phyloP scores from a whole-genome alignment of 2,113 vertebrate genomes.

The Oreochromis aureus region DNA sequence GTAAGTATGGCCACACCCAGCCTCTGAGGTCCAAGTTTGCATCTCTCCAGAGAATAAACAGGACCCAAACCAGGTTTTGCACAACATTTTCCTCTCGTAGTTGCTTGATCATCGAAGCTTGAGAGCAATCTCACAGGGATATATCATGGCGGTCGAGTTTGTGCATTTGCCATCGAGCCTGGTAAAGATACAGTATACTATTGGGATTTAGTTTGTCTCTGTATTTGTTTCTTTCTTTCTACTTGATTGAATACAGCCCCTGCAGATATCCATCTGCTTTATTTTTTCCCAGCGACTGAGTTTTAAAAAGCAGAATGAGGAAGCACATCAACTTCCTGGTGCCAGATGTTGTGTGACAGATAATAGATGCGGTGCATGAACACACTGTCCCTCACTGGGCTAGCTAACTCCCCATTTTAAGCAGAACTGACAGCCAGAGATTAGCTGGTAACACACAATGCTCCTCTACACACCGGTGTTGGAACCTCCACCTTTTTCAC shows the following conservation, averaged over 20 bases:
- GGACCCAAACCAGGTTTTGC: slow-evolving; percentile 19
- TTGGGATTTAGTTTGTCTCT: slow-evolving; percentile 21
- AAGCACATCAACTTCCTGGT: slow-evolving; percentile 41
- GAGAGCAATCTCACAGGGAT: background rate
- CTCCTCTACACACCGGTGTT: background rate
- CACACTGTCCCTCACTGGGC: slow-evolving; percentile 22
- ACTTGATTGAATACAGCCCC: slow-evolving; percentile 38
- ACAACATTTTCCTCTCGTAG: slow-evolving; percentile 17
- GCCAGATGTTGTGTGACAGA: slow-evolving; percentile 72
- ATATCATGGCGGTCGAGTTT: slow-evolving; percentile 1
- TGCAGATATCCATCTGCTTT: slow-evolving; percentile 49
- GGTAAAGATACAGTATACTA: background rate
- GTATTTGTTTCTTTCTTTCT: slow-evolving; percentile 29
- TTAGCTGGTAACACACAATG: slow-evolving; percentile 24
- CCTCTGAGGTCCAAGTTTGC: slow-evolving; percentile 18
- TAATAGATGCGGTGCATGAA: slow-evolving; percentile 58
- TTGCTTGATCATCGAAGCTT: background rate
- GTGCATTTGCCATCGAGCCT: background rate
- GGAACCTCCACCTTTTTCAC: background rate
- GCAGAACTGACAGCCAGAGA: slow-evolving; percentile 60
- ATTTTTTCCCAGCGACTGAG: slow-evolving; percentile 29
- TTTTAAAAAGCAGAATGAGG: slow-evolving; percentile 59
- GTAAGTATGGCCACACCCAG: slow-evolving; percentile 60
- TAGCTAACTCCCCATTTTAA: slow-evolving; percentile 41
- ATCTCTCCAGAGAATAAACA: slow-evolving; percentile 11